Evolutionary conservation across 2,888 invertebrate species (phyloP).

Genomic region (Saturnia japonica): DNA sequence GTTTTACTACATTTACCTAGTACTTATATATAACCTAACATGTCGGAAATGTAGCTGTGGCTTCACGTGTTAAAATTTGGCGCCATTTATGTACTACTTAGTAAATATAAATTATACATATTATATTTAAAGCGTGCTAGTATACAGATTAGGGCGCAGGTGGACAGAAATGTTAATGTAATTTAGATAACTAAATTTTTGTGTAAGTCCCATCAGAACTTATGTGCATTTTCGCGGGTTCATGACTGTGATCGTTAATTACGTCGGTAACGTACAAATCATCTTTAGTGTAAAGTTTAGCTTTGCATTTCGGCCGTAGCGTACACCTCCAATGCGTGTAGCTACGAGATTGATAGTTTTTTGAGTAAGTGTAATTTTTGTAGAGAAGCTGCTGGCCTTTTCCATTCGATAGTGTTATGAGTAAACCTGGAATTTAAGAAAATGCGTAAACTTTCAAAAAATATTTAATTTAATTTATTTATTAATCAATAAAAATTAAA

Average conservation of each 20-base stretch:
- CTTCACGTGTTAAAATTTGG: too few species aligned
- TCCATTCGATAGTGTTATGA: slow-evolving; percentile 32
- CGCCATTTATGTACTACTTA: too few species aligned
- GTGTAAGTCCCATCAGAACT: slow-evolving; percentile 22
- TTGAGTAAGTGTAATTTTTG: slow-evolving; percentile 38
- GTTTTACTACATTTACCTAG: too few species aligned
- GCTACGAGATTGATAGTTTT: slow-evolving; percentile 31
- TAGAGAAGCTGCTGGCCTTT: slow-evolving; percentile 29
- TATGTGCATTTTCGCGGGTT: slow-evolving; percentile 17
- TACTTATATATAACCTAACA: too few species aligned
- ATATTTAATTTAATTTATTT: too few species aligned
- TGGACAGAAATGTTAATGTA: too few species aligned
- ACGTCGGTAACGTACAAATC: neutral
- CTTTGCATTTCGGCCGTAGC: slow-evolving; percentile 36
- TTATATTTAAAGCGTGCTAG: too few species aligned
- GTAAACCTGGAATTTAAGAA: slow-evolving; percentile 22
- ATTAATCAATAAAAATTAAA: too few species aligned
- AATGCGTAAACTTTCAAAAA: neutral
- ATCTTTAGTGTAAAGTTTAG: slow-evolving; percentile 16
- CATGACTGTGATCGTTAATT: slow-evolving; percentile 6
- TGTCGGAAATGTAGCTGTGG: too few species aligned
- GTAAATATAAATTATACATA: too few species aligned
- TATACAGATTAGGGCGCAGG: too few species aligned
- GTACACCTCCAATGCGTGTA: slow-evolving; percentile 40
- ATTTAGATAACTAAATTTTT: neutral